Conservation (phyloP, 2,888 invertebrate species). For the Cylindroiulus punctatus region DNA sequence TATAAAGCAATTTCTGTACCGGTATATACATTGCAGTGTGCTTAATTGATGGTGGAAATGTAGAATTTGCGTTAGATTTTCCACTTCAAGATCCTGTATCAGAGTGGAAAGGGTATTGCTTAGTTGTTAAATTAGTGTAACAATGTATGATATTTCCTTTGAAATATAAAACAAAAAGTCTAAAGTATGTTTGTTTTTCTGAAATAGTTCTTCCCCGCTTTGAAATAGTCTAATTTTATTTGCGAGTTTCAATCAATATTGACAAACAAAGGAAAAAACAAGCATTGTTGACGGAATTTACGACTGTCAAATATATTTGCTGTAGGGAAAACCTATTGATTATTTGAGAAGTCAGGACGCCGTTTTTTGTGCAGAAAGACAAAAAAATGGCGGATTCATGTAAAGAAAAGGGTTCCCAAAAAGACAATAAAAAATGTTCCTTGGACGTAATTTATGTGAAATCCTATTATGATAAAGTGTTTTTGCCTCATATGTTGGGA, state of each 20-base stretch:
- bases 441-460: conserved; percentile 15
- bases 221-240: too few relatives aligned
- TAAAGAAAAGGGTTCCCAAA: neutral
- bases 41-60: too few relatives aligned
- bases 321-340: neutral
- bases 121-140: too few relatives aligned
- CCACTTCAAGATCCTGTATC: too few relatives aligned
- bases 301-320: neutral
- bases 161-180: too few relatives aligned
- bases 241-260: neutral
- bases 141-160: too few relatives aligned
- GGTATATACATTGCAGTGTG: too few relatives aligned
- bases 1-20: too few relatives aligned
- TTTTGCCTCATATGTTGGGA: neutral
- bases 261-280: neutral
- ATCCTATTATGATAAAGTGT: neutral
- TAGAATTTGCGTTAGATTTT: too few relatives aligned
- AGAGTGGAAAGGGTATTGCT: too few relatives aligned
- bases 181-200: too few relatives aligned
- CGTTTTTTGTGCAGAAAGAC: neutral
- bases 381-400: neutral
- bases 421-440: neutral
- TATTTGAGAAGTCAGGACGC: neutral
- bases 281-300: neutral
- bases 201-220: too few relatives aligned